These are phyloP conservation scores for Enoplosus armatus DNA, from an alignment of 2,797 vertebrate genomes.

Conservation along the genomic window DNA sequence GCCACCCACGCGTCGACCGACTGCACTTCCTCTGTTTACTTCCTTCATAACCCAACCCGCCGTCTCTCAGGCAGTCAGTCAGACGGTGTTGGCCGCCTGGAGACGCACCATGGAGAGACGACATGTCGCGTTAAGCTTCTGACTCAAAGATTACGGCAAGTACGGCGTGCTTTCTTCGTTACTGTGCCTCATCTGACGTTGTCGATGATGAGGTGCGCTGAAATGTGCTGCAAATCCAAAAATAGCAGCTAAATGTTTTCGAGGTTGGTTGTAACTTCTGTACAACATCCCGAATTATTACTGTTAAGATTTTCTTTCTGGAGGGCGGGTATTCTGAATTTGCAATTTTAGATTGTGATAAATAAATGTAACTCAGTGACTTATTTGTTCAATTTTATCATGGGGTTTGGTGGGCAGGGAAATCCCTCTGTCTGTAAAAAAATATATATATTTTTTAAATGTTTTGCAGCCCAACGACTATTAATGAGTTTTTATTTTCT, in stretches of 20 bases:
- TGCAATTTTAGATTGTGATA: not conserved
- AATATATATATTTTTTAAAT: too few species aligned
- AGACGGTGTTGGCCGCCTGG: not conserved
- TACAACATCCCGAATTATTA: not conserved
- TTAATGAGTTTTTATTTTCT: too few species aligned
- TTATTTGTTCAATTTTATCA: not conserved
- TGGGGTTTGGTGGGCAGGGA: not conserved
- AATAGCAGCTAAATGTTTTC: not conserved
- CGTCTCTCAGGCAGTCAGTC: not conserved
- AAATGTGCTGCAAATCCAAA: too few species aligned
- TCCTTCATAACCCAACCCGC: constrained; percentile 20
- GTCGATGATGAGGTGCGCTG: not conserved
- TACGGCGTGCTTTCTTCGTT: not conserved
- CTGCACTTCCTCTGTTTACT: constrained; percentile 63
- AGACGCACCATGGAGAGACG: constrained; percentile 11
- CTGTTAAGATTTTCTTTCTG: not conserved
- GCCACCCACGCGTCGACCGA: constrained; percentile 2
- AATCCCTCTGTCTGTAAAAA: not conserved
- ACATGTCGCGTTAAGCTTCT: not conserved
- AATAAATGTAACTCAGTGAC: not conserved
- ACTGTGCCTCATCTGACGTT: not conserved
- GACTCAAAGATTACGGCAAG: constrained; percentile 18
- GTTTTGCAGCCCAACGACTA: too few species aligned
- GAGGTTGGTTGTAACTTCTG: not conserved
- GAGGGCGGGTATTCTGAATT: not conserved